These are phyloP conservation scores for Drosophila lowei DNA, from an alignment of 1,140 invertebrate species.

Conservation along the genomic window DNA sequence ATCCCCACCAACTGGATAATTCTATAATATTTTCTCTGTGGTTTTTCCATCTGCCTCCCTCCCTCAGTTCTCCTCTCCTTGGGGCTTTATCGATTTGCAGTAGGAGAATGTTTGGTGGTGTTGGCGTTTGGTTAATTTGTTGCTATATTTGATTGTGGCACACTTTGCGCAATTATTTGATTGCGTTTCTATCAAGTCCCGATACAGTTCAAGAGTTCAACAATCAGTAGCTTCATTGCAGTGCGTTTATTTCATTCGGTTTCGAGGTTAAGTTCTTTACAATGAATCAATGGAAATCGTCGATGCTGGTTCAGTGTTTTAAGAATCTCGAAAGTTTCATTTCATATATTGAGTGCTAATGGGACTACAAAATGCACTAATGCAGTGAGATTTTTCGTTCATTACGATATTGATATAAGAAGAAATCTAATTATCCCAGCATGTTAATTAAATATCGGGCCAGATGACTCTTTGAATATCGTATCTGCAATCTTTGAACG, in stretches of 20 bases:
- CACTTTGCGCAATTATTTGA: conserved; percentile 81
- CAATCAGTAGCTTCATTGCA: conserved; percentile 70
- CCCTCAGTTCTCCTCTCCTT: conserved; percentile 11
- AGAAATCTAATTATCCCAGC: too few relatives aligned
- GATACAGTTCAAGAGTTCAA: conserved; percentile 77
- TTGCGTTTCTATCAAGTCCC: conserved; percentile 79
- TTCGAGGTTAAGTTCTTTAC: conserved; percentile 53
- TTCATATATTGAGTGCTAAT: too few relatives aligned
- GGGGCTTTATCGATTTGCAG: conserved; percentile 42
- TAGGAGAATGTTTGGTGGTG: conserved; percentile 51
- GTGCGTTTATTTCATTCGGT: conserved; percentile 41
- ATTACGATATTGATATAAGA: too few relatives aligned
- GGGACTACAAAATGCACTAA: background rate
- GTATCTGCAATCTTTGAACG: too few relatives aligned
- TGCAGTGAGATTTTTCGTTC: background rate
- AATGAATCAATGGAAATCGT: conserved; percentile 24
- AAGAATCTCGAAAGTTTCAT: too few relatives aligned
- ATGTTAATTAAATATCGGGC: too few relatives aligned
- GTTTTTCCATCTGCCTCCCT: conserved; percentile 30
- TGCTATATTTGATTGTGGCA: conserved; percentile 81
- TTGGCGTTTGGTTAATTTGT: conserved; percentile 75
- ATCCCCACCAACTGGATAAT: conserved; percentile 58
- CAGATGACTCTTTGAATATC: too few relatives aligned
- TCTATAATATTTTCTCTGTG: conserved; percentile 45
- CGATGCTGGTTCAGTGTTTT: background rate